A percentile compares a stretch with the other conserved stretches of the same genome.
These are phyloP conservation scores for Andinoacara biseriatus DNA, from an alignment of 2,113 vertebrate genomes.

Conservation along the genomic window DNA sequence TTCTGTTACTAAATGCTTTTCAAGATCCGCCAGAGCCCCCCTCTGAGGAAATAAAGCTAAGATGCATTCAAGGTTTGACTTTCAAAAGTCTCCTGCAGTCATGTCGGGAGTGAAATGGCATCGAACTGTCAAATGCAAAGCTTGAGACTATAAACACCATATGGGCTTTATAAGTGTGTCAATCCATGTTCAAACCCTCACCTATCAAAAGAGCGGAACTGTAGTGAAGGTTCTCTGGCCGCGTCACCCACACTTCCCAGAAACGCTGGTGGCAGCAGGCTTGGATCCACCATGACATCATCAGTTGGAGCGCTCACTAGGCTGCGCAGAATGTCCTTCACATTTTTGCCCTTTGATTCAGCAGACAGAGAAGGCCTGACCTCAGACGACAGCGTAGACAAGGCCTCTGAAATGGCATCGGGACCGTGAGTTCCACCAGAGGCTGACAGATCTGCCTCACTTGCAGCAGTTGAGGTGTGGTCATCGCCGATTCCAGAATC, in stretches of 20 bases:
- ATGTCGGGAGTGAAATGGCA: constrained; percentile 31
- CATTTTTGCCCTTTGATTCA: constrained; percentile 87
- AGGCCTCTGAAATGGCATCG: constrained; percentile 91
- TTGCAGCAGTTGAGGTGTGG: constrained; percentile 68
- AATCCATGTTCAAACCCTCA: constrained; percentile 65
- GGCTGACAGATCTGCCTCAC: constrained; percentile 44
- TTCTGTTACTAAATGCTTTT: constrained; percentile 50
- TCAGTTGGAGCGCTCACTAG: constrained; percentile 88
- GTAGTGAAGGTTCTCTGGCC: constrained; percentile 80
- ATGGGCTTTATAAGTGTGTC: constrained; percentile 10
- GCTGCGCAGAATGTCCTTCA: constrained; percentile 96
- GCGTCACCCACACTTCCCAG: constrained; percentile 84
- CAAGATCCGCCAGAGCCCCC: constrained; percentile 44
- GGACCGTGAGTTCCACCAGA: constrained; percentile 81
- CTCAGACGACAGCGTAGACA: constrained; percentile 91
- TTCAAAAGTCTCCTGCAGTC: constrained; percentile 48
- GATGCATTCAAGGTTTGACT: constrained; percentile 61
- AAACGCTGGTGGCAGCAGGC: constrained; percentile 86
- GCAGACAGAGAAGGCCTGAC: constrained; percentile 83
- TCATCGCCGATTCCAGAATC: constrained; percentile 89
- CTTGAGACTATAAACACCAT: constrained; percentile 18
- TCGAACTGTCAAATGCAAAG: constrained; percentile 41
- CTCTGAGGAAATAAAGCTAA: constrained; percentile 41
- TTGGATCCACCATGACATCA: constrained; percentile 84
- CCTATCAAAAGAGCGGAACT: constrained; percentile 96